Percentiles rank a stretch among this genome's conserved stretches.
phyloP scores from a whole-genome alignment of 2,888 invertebrate genomes.

The Encarsia formosa region DNA sequence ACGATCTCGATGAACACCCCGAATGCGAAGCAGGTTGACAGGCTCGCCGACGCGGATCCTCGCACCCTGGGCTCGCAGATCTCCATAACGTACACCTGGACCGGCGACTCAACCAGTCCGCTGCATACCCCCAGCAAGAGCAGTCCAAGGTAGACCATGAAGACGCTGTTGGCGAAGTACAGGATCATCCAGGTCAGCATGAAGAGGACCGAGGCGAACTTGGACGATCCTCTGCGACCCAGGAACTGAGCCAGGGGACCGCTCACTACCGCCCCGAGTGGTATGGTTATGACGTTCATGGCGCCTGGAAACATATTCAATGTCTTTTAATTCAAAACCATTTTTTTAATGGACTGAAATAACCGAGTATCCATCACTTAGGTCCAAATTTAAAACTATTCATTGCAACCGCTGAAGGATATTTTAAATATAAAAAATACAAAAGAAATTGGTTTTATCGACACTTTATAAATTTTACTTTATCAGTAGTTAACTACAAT shows the following conservation, averaged over 20 bases:
- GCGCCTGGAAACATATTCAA: slow-evolving; percentile 7
- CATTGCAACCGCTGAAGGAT: too few relatives aligned
- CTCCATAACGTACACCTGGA: slow-evolving; percentile 10
- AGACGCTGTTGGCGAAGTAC: neutral
- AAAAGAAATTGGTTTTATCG: too few relatives aligned
- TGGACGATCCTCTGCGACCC: slow-evolving; percentile 1
- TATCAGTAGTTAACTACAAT: too few relatives aligned
- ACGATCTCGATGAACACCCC: slow-evolving; percentile 13
- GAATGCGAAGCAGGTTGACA: neutral
- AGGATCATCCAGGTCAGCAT: slow-evolving; percentile 5
- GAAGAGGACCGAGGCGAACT: slow-evolving; percentile 2
- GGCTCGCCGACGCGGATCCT: neutral
- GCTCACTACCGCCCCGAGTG: slow-evolving; percentile 6
- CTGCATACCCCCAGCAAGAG: neutral
- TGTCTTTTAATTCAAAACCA: too few relatives aligned
- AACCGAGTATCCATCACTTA: too few relatives aligned
- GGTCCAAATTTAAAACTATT: too few relatives aligned
- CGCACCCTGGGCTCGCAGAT: slow-evolving; percentile 8
- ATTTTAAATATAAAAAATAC: too few relatives aligned
- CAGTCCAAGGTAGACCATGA: neutral
- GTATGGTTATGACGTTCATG: slow-evolving; percentile 7
- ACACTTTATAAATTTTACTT: too few relatives aligned
- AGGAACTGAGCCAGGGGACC: slow-evolving; percentile 10
- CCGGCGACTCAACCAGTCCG: slow-evolving; percentile 10
- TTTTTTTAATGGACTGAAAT: too few relatives aligned